Percentiles rank a stretch among this genome's conserved stretches.
Evolutionary conservation across 2,113 vertebrate genomes (phyloP).

Genomic region (Empidonax alnorum): DNA sequence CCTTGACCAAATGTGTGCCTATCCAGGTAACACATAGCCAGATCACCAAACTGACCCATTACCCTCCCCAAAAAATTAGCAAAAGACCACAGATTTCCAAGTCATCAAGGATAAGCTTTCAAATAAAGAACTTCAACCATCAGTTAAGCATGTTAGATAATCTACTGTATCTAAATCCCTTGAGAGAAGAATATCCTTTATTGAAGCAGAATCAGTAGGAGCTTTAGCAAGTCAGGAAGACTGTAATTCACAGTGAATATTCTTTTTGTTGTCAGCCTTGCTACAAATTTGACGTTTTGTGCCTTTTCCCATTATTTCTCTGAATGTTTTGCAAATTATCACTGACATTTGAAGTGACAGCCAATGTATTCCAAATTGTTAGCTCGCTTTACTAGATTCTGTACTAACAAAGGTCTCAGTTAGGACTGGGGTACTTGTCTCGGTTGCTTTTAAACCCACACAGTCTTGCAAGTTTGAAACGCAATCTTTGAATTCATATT

Average conservation of each 20-base stretch:
- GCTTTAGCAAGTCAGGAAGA: conserved; percentile 29
- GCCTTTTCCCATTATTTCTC: conserved; percentile 19
- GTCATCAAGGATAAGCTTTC: not conserved
- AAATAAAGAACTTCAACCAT: not conserved
- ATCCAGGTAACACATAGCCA: not conserved
- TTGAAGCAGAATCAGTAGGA: conserved; percentile 39
- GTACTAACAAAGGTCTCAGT: conserved; percentile 34
- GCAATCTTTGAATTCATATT: not conserved
- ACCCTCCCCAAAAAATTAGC: not conserved
- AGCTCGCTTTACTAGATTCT: conserved; percentile 36
- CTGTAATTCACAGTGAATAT: conserved; percentile 32
- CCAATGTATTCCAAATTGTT: conserved; percentile 20
- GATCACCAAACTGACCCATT: not conserved
- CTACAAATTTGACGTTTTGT: conserved; percentile 29
- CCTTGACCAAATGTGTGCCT: not conserved
- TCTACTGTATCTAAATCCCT: conserved; percentile 40
- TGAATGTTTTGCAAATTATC: conserved; percentile 45
- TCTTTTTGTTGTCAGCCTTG: conserved; percentile 46
- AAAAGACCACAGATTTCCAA: not conserved
- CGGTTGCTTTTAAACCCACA: conserved; percentile 42
- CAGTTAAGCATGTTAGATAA: conserved; percentile 42
- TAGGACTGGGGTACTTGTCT: conserved; percentile 34
- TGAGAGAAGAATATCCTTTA: conserved; percentile 46
- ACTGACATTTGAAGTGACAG: conserved; percentile 48
- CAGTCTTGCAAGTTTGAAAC: conserved; percentile 17